A percentile compares a stretch with the other conserved stretches of the same genome.
These are phyloP conservation scores for Periophthalmus magnuspinnatus DNA, from an alignment of 2,797 vertebrate species.

Conservation along the genomic window DNA sequence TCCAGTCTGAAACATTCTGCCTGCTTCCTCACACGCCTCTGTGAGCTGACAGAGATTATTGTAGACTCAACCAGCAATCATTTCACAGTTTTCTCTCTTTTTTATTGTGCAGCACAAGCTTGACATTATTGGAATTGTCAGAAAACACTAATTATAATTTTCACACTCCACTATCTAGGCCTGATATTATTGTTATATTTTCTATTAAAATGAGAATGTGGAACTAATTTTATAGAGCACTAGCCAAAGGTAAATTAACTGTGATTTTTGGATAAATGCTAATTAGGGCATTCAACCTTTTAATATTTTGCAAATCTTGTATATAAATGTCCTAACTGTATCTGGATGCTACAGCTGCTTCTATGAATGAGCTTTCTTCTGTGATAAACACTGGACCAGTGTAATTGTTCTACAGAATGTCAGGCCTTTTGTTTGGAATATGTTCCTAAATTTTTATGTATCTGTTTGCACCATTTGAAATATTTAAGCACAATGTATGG, in stretches of 20 bases:
- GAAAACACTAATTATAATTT: slow-evolving; percentile 14
- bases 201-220: background rate
- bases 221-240: background rate
- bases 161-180: slow-evolving; percentile 6
- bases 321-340: no score
- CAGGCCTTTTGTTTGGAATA: no score
- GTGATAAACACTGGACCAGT: no score
- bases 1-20: background rate
- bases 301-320: background rate
- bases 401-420: no score
- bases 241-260: background rate
- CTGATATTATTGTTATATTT: slow-evolving; percentile 7
- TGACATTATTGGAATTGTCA: slow-evolving; percentile 17
- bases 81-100: slow-evolving; percentile 2
- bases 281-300: slow-evolving; percentile 14
- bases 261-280: slow-evolving; percentile 27
- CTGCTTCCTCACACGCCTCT: background rate
- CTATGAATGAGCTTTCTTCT: no score
- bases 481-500: no score
- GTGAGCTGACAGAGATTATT: slow-evolving; percentile 7
- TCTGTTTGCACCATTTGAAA: no score
- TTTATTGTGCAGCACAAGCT: slow-evolving; percentile 1
- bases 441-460: no score
- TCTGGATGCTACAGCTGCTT: no score
- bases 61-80: slow-evolving; percentile 11